Evolutionary conservation across 2,797 vertebrate species (phyloP).

Genomic region (Peromyscus attwateri): DNA sequence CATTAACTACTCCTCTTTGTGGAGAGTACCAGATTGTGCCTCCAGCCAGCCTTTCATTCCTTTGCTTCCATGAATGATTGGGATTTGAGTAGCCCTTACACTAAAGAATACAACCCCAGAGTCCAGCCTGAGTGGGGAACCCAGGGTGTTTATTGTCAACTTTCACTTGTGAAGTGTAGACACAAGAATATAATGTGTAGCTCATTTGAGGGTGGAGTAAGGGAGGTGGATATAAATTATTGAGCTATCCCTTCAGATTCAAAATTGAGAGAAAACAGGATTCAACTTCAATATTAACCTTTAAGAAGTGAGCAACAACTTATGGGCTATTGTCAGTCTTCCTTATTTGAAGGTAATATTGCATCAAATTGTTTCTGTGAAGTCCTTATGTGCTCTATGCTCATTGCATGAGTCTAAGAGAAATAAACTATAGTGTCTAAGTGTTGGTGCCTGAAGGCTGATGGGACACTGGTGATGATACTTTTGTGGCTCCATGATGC

Average conservation of each 20-base stretch:
- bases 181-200: not conserved
- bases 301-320: constrained; percentile 9
- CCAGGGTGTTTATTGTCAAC: not conserved
- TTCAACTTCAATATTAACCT: not conserved
- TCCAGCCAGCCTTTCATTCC: not conserved
- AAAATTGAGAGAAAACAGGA: not conserved
- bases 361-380: constrained; percentile 45
- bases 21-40: not conserved
- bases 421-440: not conserved
- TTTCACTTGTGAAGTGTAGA: not conserved
- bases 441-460: not conserved
- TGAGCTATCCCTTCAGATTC: constrained; percentile 32
- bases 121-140: not conserved
- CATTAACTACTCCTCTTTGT: not conserved
- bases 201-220: not conserved
- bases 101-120: not conserved
- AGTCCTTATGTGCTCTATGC: not conserved
- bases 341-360: not conserved
- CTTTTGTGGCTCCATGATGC: not conserved
- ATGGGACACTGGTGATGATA: not conserved
- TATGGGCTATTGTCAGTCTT: not conserved
- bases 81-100: not conserved
- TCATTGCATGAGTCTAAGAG: not conserved
- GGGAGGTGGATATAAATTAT: not conserved
- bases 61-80: not conserved